Evolutionary conservation across 2,888 invertebrate genomes (phyloP).

Genomic region (Augiades crinisus): DNA sequence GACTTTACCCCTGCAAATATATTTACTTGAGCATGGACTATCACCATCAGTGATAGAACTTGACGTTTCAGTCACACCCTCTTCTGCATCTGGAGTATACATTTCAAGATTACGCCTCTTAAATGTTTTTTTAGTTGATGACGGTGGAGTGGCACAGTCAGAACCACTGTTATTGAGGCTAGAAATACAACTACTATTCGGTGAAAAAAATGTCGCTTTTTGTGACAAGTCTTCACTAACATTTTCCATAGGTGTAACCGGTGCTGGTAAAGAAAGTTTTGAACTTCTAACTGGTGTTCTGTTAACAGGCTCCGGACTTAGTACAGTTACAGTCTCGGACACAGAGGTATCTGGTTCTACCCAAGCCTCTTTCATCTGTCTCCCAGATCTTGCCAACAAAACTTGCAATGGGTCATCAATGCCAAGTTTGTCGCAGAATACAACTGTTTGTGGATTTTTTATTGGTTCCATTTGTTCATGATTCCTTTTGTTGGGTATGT

Average conservation of each 20-base stretch:
- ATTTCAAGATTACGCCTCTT: slow-evolving; percentile 71
- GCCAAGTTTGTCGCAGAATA: slow-evolving; percentile 84
- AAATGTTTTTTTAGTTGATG: slow-evolving; percentile 56
- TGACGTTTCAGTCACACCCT: slow-evolving; percentile 45
- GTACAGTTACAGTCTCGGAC: slow-evolving; percentile 21
- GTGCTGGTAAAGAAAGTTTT: slow-evolving; percentile 63
- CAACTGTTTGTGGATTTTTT: slow-evolving; percentile 86
- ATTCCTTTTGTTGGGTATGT: slow-evolving; percentile 62
- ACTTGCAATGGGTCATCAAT: slow-evolving; percentile 91
- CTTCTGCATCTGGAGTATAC: slow-evolving; percentile 57
- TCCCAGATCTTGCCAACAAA: slow-evolving; percentile 76
- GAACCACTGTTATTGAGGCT: slow-evolving; percentile 44
- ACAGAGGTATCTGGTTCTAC: slow-evolving; percentile 28
- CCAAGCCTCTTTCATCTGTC: slow-evolving; percentile 53
- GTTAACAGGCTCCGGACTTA: slow-evolving; percentile 26
- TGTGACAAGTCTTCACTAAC: slow-evolving; percentile 41
- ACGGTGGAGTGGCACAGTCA: slow-evolving; percentile 55
- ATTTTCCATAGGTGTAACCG: slow-evolving; percentile 56
- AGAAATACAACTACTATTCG: slow-evolving; percentile 39
- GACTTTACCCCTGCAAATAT: slow-evolving; percentile 38
- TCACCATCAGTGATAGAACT: slow-evolving; percentile 44
- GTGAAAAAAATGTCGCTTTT: slow-evolving; percentile 35
- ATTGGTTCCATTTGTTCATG: slow-evolving; percentile 71
- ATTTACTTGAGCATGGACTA: slow-evolving; percentile 52
- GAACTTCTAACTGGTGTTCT: slow-evolving; percentile 52